Evolutionary conservation across 2,888 invertebrate species (phyloP), one percentile per base, ranked within the genome.

Genomic region (Papilio protenor): DNA sequence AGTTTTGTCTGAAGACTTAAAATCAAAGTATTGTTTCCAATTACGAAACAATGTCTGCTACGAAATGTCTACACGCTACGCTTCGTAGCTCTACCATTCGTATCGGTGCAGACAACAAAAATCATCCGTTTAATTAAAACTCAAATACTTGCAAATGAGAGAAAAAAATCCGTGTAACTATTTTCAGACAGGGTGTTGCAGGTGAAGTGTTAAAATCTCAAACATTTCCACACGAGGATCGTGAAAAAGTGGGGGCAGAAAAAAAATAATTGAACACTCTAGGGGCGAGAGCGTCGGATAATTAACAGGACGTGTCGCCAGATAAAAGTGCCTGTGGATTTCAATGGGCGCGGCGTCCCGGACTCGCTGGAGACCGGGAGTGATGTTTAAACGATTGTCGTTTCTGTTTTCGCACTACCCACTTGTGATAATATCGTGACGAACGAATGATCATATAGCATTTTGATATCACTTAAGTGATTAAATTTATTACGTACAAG

Each of bases 171-270:
- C 86, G 88, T 88, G 88, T 88, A 90, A 90, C 78, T 89, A 90
- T 91, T 92, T 91, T 86, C 89, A 89, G 87, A 69, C 89, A 91
- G 90, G 89, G 91, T 87, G 89, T 90, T 90, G 89, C 92, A 92
- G 91, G 92, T 94, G 92, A 91, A 94, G 94, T 94, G 93, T 92
- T 93, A 93, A 94, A 94, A 94, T 92, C 93, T 94, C 94, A 90
- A 66, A 90, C 94, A 90, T 91, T 93, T 93, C 90, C 90, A 92
- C 90, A 87, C 87, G 92, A 91, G 92, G 90, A 91, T 91, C 90
- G 91, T 89, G 90, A 88, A 91, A 92, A 90, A 89, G 90, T 87
- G 89, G 88, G 88, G 57, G 33, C 49, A 45, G 52, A 83, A 87
- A 92, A 92, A 92, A 90, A 93, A 93, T 92, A 94, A 94, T 93